phyloP scores from a whole-genome alignment of 1,140 invertebrate species.

The Bombus sylvicola region DNA sequence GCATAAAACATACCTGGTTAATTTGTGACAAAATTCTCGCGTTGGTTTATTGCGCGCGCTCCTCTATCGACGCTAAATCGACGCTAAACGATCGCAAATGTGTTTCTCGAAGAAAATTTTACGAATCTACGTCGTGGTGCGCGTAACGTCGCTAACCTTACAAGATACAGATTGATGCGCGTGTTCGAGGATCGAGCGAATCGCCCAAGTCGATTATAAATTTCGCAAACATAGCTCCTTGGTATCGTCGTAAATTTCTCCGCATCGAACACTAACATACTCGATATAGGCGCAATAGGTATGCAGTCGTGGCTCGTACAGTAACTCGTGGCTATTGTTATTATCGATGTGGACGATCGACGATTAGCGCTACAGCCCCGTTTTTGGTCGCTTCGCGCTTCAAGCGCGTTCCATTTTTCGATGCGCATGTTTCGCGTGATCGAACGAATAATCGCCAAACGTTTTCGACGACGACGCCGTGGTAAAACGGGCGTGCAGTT shows the following conservation, averaged over 20 bases:
- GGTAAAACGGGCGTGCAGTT: not conserved
- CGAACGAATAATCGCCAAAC: not conserved
- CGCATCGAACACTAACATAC: conserved; percentile 45
- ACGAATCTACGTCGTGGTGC: too few relatives aligned
- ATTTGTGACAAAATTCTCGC: too few relatives aligned
- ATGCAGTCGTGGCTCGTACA: conserved; percentile 40
- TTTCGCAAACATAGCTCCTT: conserved; percentile 32
- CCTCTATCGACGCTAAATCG: too few relatives aligned
- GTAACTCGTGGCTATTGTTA: conserved; percentile 63
- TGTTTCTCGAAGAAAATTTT: too few relatives aligned
- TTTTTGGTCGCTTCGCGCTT: conserved; percentile 28
- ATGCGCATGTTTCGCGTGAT: not conserved
- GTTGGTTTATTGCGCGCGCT: too few relatives aligned
- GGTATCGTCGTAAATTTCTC: conserved; percentile 52
- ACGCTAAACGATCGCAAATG: too few relatives aligned
- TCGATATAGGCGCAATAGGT: conserved; percentile 56
- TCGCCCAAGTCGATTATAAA: conserved; percentile 54
- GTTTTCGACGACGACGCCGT: not conserved
- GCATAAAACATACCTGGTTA: too few relatives aligned
- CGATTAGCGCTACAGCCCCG: conserved; percentile 53
- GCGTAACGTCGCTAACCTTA: too few relatives aligned
- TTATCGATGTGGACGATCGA: conserved; percentile 57
- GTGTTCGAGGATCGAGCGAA: not conserved
- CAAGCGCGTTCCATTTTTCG: conserved; percentile 7
- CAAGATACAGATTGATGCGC: too few relatives aligned